These are phyloP conservation scores for Parthenolecanium corni DNA, from an alignment of 2,888 invertebrate genomes.

Conservation along the genomic window DNA sequence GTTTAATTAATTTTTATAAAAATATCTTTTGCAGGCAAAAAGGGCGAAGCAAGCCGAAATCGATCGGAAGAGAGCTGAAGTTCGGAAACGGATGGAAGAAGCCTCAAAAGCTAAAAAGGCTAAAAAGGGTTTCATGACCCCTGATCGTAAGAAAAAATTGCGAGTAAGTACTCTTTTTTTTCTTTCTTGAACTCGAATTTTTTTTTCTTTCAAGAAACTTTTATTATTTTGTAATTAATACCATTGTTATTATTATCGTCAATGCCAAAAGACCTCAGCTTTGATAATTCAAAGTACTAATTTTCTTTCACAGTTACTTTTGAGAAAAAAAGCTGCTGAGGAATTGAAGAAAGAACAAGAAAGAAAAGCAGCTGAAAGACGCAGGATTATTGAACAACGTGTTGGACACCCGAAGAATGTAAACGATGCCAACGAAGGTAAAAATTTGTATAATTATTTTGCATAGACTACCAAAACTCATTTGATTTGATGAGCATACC, in stretches of 20 bases:
- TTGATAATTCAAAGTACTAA: no score
- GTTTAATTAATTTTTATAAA: no score
- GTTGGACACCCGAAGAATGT: slow-evolving; percentile 84
- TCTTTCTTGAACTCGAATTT: no score
- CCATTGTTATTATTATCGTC: no score
- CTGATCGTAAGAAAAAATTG: slow-evolving; percentile 99
- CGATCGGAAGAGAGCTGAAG: slow-evolving; percentile 97
- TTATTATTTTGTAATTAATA: no score
- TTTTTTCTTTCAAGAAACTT: no score
- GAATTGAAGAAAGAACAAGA: slow-evolving; percentile 99
- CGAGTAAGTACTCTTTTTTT: slow-evolving; percentile 76
- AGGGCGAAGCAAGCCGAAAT: slow-evolving; percentile 96
- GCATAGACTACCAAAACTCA: no score
- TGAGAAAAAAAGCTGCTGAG: slow-evolving; percentile 99
- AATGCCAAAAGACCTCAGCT: no score
- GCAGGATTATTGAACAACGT: slow-evolving; percentile 91
- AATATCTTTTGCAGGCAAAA: slow-evolving; percentile 50
- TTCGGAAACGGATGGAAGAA: slow-evolving; percentile 96
- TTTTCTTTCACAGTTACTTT: slow-evolving; percentile 94
- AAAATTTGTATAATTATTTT: no score
- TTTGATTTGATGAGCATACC: no score
- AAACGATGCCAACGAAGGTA: slow-evolving; percentile 92
- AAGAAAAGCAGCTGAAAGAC: slow-evolving; percentile 94
- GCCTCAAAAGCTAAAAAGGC: slow-evolving; percentile 97
- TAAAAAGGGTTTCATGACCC: slow-evolving; percentile 99